These are phyloP conservation scores for Strigamia crassipes DNA, from an alignment of 2,888 invertebrate genomes.

Conservation along the genomic window DNA sequence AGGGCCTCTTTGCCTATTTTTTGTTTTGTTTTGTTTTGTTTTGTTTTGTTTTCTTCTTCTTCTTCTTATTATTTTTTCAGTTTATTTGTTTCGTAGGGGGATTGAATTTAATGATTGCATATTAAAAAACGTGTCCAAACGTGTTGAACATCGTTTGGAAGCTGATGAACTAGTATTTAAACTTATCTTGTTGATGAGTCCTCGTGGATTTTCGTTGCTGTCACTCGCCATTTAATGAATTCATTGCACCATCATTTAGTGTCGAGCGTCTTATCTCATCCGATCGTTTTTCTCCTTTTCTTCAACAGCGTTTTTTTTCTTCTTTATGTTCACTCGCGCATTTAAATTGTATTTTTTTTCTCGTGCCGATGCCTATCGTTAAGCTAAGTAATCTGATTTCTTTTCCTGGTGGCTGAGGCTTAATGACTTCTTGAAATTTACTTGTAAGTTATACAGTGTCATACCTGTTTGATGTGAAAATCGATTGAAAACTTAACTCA, in stretches of 20 bases:
- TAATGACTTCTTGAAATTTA: background rate
- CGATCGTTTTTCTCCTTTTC: constrained; percentile 19
- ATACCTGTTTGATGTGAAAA: background rate
- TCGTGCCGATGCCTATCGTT: background rate
- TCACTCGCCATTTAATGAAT: constrained; percentile 25
- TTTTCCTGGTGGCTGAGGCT: background rate
- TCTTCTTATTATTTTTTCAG: background rate
- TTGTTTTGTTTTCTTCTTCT: background rate
- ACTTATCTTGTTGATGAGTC: constrained; percentile 37
- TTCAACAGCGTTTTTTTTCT: background rate
- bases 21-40: background rate
- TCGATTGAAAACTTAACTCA: background rate
- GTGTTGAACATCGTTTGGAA: background rate
- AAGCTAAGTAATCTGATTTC: background rate
- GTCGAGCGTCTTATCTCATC: constrained; percentile 18
- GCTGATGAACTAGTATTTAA: background rate
- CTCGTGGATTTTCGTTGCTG: constrained; percentile 15
- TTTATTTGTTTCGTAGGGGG: too few species aligned
- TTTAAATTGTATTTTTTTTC: constrained; percentile 13
- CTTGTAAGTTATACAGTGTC: background rate
- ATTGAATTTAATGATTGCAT: background rate
- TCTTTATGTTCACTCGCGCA: background rate
- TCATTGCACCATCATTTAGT: constrained; percentile 31
- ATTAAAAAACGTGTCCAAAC: background rate
- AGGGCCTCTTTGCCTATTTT: too few species aligned